Conservation (phyloP, 1,140 invertebrate genomes). For the Megalopta genalis region DNA sequence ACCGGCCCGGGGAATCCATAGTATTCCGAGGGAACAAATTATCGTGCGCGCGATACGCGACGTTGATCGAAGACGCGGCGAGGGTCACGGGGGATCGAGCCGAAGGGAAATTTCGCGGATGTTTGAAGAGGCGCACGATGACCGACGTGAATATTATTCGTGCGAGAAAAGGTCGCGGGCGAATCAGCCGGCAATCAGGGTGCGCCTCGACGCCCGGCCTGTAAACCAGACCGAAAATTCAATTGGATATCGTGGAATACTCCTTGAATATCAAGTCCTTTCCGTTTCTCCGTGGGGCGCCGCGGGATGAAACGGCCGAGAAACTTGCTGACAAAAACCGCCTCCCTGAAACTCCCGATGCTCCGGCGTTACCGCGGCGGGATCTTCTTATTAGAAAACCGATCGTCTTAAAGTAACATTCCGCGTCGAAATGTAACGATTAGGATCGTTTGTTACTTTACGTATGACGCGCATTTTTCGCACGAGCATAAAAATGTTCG, state of each 20-base stretch:
- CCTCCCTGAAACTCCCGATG: background rate
- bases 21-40: background rate
- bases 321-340: conserved; percentile 18
- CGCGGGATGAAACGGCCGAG: background rate
- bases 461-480: too few species aligned
- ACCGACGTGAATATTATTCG: conserved; percentile 58
- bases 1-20: too few species aligned
- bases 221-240: conserved; percentile 67
- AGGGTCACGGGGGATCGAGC: background rate
- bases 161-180: conserved; percentile 67
- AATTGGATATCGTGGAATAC: conserved; percentile 63
- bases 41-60: background rate
- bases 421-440: too few species aligned
- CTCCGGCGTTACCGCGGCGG: too few species aligned
- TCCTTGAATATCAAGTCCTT: conserved; percentile 61
- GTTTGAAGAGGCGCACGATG: conserved; percentile 59
- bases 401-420: too few species aligned
- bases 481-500: too few species aligned
- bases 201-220: conserved; percentile 51
- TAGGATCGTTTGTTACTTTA: too few species aligned
- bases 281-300: background rate
- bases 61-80: background rate
- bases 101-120: conserved; percentile 12
- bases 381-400: too few species aligned
- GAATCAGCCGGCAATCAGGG: conserved; percentile 66